Percentiles rank a stretch among this genome's conserved stretches.
Evolutionary conservation across 2,888 invertebrate genomes (phyloP).

Genomic region (Callyntrura sp.): DNA sequence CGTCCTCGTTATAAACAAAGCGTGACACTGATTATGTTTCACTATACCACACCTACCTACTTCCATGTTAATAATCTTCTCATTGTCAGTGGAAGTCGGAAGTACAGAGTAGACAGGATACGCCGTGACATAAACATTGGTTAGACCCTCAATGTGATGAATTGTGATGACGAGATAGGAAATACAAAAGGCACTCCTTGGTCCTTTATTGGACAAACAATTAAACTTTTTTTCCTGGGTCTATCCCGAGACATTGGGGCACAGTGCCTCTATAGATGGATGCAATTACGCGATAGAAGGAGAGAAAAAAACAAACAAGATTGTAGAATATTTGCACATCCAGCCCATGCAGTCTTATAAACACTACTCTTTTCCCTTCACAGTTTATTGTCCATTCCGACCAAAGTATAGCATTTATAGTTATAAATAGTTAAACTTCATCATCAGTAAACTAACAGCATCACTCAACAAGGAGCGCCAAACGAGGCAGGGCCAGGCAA

Average conservation of each 20-base stretch:
- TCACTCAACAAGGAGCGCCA: conserved; percentile 7
- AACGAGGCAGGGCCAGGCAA: conserved; percentile 10
- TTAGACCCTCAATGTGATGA: too few species aligned
- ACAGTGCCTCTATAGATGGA: neutral
- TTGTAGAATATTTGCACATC: neutral
- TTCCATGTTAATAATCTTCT: too few species aligned
- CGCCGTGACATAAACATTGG: too few species aligned
- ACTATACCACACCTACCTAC: too few species aligned
- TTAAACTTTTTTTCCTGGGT: conserved; percentile 3
- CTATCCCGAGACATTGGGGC: neutral
- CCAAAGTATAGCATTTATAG: conserved; percentile 1
- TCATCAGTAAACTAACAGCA: neutral
- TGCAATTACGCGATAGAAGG: conserved; percentile 9
- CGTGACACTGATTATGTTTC: too few species aligned
- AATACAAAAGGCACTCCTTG: neutral
- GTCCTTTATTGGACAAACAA: conserved; percentile 7
- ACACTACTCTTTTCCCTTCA: neutral
- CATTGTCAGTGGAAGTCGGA: too few species aligned
- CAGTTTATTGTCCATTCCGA: neutral
- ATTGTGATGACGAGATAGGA: neutral
- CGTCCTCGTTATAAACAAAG: too few species aligned
- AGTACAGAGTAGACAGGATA: too few species aligned
- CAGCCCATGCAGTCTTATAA: neutral
- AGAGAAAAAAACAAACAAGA: neutral
- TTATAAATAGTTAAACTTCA: conserved; percentile 39